phyloP scores from a whole-genome alignment of 2,888 invertebrate species.

The Ennomos erosarius region DNA sequence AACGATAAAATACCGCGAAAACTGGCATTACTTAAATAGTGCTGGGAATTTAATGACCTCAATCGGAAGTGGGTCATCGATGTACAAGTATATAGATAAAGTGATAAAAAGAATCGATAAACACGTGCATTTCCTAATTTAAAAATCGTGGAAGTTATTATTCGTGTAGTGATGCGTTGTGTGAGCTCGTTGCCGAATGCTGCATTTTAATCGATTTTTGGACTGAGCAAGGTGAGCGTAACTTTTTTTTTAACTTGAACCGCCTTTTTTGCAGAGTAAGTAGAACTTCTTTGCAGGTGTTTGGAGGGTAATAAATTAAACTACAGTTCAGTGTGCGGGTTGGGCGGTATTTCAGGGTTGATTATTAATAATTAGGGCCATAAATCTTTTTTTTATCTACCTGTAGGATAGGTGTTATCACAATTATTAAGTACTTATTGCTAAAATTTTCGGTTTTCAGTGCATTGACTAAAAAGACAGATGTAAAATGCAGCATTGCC shows the following conservation, averaged over 20 bases:
- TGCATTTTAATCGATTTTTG: slow-evolving; percentile 68
- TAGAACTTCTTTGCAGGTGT: no score
- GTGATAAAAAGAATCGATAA: slow-evolving; percentile 68
- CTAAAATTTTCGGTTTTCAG: no score
- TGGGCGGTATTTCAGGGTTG: slow-evolving; percentile 23
- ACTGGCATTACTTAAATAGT: slow-evolving; percentile 41
- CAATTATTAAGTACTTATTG: no score
- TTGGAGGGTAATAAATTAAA: slow-evolving; percentile 19
- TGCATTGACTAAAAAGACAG: no score
- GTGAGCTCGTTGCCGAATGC: slow-evolving; percentile 62
- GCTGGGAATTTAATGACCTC: slow-evolving; percentile 15
- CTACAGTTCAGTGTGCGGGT: slow-evolving; percentile 5
- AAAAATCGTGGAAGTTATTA: slow-evolving; percentile 49
- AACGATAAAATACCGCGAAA: slow-evolving; percentile 41
- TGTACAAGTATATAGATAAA: slow-evolving; percentile 47
- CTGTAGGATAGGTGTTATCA: no score
- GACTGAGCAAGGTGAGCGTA: slow-evolving; percentile 70
- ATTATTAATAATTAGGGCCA: slow-evolving; percentile 11
- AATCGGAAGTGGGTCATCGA: slow-evolving; percentile 25
- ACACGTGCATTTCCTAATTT: slow-evolving; percentile 51
- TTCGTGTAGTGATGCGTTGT: slow-evolving; percentile 70
- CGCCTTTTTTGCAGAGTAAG: slow-evolving; percentile 53
- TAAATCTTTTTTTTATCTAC: no score
- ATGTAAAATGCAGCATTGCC: no score
- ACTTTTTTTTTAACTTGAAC: slow-evolving; percentile 30